Percentiles rank a stretch among this genome's conserved stretches.
Evolutionary conservation across 2,113 vertebrate genomes (phyloP).

Genomic region (Vidua macroura): DNA sequence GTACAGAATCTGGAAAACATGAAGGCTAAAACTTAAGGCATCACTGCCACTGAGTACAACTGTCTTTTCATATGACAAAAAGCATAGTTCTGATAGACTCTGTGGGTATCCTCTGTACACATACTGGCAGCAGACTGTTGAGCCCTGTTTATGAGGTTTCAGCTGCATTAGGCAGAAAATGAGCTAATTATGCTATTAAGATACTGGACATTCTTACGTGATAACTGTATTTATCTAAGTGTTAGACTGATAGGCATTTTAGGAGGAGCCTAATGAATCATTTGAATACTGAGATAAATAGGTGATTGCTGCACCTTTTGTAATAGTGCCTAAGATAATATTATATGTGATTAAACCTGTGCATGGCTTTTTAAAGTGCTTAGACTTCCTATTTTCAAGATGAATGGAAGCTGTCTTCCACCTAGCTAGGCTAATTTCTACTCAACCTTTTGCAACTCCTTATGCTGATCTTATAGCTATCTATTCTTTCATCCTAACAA

Average conservation of each 20-base stretch:
- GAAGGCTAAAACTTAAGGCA: background rate
- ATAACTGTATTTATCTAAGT: background rate
- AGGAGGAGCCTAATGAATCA: background rate
- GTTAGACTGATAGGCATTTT: background rate
- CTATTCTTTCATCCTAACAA: background rate
- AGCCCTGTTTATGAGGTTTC: background rate
- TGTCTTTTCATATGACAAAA: background rate
- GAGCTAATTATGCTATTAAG: background rate
- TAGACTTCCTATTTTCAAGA: background rate
- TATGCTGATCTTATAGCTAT: background rate
- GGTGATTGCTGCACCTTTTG: background rate
- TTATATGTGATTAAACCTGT: background rate
- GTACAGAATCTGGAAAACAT: background rate
- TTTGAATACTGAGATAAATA: background rate
- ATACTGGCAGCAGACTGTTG: fast-evolving
- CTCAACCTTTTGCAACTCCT: background rate
- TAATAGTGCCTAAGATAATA: background rate
- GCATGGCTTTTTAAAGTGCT: background rate
- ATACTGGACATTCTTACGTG: background rate
- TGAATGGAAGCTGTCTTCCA: background rate
- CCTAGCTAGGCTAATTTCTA: background rate
- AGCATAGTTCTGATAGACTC: background rate
- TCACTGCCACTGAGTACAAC: background rate
- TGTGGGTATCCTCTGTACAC: background rate
- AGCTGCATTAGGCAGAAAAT: background rate